Conservation (phyloP, 2,888 invertebrate genomes). For the Plebejus argus region DNA sequence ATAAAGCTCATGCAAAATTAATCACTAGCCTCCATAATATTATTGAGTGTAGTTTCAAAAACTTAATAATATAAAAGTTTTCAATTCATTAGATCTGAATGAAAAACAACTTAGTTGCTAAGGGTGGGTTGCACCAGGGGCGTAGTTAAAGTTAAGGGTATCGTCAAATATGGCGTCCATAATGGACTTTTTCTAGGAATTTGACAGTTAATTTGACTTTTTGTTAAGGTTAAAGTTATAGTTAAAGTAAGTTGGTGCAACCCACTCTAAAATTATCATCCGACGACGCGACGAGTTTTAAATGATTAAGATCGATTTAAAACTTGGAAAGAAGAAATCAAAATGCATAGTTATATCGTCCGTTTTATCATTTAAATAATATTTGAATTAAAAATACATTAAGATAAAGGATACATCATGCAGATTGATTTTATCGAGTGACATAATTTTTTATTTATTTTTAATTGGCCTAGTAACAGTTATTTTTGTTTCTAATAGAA, state of each 20-base stretch:
- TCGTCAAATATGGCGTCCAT: no score
- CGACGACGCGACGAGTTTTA: background rate
- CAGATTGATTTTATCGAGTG: background rate
- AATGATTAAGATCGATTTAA: background rate
- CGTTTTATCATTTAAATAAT: background rate
- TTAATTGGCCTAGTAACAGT: background rate
- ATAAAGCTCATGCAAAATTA: no score
- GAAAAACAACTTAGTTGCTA: background rate
- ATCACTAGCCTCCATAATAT: no score
- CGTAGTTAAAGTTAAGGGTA: no score
- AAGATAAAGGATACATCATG: background rate
- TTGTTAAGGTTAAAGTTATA: no score
- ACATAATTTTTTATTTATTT: constrained; percentile 3
- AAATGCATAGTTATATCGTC: background rate
- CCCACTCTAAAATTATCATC: background rate
- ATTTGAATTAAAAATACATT: constrained; percentile 5
- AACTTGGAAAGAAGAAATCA: background rate
- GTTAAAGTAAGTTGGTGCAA: no score
- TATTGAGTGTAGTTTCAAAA: no score
- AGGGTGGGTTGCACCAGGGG: no score
- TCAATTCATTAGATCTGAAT: background rate
- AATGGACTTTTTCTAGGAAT: no score
- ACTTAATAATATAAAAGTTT: no score
- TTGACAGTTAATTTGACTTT: no score
- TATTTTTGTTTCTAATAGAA: no score